These are phyloP conservation scores for Dastarcus helophoroides DNA, from an alignment of 2,888 invertebrate genomes.

Conservation along the genomic window DNA sequence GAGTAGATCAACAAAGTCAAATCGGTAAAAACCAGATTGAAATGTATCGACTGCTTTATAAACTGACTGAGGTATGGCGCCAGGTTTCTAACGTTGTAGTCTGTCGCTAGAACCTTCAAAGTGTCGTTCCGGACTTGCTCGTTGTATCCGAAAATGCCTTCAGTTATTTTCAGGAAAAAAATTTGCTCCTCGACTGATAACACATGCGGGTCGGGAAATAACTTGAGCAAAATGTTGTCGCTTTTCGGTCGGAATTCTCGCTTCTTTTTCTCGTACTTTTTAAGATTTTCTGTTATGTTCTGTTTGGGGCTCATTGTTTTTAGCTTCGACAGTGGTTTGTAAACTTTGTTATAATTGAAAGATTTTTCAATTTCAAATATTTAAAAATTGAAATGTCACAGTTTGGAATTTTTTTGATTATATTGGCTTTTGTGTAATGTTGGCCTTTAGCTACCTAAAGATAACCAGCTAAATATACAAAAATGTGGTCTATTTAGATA, in stretches of 20 bases:
- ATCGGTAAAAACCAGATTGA: constrained; percentile 24
- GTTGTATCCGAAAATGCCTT: constrained; percentile 25
- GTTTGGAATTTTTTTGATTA: no score
- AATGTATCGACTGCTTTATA: constrained; percentile 23
- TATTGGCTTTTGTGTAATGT: no score
- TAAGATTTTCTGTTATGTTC: no score
- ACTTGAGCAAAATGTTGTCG: constrained; percentile 23
- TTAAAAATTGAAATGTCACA: no score
- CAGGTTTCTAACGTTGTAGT: constrained; percentile 21
- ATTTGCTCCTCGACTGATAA: constrained; percentile 25
- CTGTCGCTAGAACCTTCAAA: constrained; percentile 18
- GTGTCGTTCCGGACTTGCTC: constrained; percentile 25
- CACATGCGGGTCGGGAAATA: constrained; percentile 20
- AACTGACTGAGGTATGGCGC: constrained; percentile 23
- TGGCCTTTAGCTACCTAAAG: no score
- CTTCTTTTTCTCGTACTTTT: no score
- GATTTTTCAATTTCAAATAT: no score
- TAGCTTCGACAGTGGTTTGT: no score
- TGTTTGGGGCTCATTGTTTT: no score
- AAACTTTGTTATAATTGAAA: no score
- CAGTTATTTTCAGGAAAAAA: constrained; percentile 24
- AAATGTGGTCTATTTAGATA: no score
- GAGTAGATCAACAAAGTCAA: constrained; percentile 26
- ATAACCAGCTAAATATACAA: no score
- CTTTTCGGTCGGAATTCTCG: constrained; percentile 22